Base-by-base conservation (phyloP, 2,888 invertebrate genomes). In the Minunthozetes semirufus region DNA sequence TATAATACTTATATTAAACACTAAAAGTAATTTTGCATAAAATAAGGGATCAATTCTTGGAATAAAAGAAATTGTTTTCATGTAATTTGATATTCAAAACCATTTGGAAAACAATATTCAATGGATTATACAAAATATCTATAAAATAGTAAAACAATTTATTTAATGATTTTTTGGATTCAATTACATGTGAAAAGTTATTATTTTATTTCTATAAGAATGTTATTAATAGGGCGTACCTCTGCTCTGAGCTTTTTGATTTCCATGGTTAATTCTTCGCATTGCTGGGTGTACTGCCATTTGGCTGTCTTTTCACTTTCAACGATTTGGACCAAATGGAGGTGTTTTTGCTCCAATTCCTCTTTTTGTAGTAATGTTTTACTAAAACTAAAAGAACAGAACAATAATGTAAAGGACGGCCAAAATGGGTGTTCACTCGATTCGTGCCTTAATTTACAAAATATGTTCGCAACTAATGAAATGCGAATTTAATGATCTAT, bases 201-300 rank as follows among this genome's bases (percentile, higher is more conserved):
- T n/a, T n/a, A n/a, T n/a, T n/a, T n/a, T n/a, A n/a, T 33, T 5
- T 8, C 33, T 15, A 29, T 27, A 68, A 68, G 15, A 68, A 68
- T 25, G 9, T 1, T 27, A 53, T 68, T 68, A 1, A 42, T 42
- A 42, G 11, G 42, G 11, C 42, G 81, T 83, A 94, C 93, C 89
- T 94, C 94, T 0, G 90, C 88, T 79, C 93, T 86, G 1, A 94
- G 86, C 82, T 93, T 93, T 84, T 93, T 93, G 77, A 94, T 92
- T 84, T 94, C 94, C 1, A 88, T 87, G 42, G 89, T 87, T n/a
- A 94, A 87, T 80, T 94, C 94, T 80, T 94, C 94, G 80, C 93
- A 93, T 83, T 94, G 93, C 82, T 92, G 92, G 0, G 92, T 91
- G 83, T 93, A 94, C 84, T 93, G 93, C 91, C 93, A 93, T 81